Evolutionary conservation across 1,140 invertebrate genomes (phyloP).

Genomic region (Drosophila funebris): DNA sequence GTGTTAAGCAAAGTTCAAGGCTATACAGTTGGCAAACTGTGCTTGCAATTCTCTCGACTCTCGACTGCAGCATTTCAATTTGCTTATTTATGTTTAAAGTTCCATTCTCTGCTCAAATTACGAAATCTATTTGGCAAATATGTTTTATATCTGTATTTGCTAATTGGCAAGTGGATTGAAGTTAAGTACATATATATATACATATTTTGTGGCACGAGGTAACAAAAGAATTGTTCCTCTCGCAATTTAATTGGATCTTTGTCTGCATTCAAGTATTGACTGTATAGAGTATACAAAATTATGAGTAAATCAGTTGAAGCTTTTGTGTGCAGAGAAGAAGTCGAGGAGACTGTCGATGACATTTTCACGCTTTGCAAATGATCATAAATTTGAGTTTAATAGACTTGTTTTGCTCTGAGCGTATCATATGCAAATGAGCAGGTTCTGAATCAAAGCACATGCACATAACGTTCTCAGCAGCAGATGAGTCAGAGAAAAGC

Average conservation of each 20-base stretch:
- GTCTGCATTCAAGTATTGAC: not conserved
- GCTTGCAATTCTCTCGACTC: not conserved
- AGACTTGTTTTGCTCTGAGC: slow-evolving; percentile 39
- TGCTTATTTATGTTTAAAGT: not conserved
- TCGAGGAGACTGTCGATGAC: slow-evolving; percentile 3
- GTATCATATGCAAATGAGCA: slow-evolving; percentile 51
- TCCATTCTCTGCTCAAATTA: not conserved
- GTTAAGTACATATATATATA: not conserved
- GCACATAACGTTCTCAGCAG: slow-evolving; percentile 3
- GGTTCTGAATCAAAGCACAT: slow-evolving; percentile 11
- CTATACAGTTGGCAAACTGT: not conserved
- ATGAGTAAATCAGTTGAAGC: too few species aligned
- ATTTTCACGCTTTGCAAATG: slow-evolving; percentile 46
- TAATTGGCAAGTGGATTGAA: not conserved
- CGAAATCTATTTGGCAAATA: not conserved
- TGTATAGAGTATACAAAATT: not conserved
- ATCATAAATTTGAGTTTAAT: slow-evolving; percentile 71
- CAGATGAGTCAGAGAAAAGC: slow-evolving; percentile 29
- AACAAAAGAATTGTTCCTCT: not conserved
- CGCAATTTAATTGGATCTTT: not conserved
- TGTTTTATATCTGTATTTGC: slow-evolving; percentile 2
- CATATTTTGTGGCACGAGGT: not conserved
- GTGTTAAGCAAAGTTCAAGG: slow-evolving; percentile 2
- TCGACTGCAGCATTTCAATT: not conserved
- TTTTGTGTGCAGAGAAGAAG: not conserved